Conservation (phyloP, 2,113 vertebrate genomes). For the Merops nubicus region DNA sequence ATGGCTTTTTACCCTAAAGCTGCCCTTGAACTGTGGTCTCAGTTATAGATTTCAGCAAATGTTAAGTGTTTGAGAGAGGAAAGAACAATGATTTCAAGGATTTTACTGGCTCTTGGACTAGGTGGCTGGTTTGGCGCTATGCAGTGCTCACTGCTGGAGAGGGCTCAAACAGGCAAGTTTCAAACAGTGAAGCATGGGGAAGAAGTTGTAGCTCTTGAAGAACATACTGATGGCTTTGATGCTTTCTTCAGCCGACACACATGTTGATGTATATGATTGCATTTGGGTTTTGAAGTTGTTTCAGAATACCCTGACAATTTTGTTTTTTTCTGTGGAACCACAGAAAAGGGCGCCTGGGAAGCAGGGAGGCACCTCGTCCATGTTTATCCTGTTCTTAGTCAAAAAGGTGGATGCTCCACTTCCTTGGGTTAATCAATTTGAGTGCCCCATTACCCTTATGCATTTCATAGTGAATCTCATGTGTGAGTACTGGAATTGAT, state of each 20-base stretch:
- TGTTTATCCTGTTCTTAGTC: not conserved
- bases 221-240: not conserved
- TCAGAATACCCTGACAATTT: not conserved
- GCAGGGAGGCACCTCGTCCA: not conserved
- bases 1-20: not conserved
- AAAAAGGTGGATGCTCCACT: not conserved
- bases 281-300: not conserved
- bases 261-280: not conserved
- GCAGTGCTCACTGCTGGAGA: not conserved
- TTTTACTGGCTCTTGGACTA: not conserved
- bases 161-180: fast-evolving
- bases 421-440: not conserved
- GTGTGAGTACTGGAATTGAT: not conserved
- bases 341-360: not conserved
- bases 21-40: not conserved
- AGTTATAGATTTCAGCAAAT: not conserved
- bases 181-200: not conserved
- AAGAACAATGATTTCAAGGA: not conserved
- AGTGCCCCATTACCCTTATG: not conserved
- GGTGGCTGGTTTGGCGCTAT: not conserved
- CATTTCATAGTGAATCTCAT: not conserved
- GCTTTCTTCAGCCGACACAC: not conserved
- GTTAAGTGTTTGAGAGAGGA: not conserved
- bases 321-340: not conserved
- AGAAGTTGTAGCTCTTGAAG: not conserved